A percentile compares a stretch with the other conserved stretches of the same genome.
Conservation (phyloP, 92 coral and sea anemone species). For the Plumapathes pennacea region DNA sequence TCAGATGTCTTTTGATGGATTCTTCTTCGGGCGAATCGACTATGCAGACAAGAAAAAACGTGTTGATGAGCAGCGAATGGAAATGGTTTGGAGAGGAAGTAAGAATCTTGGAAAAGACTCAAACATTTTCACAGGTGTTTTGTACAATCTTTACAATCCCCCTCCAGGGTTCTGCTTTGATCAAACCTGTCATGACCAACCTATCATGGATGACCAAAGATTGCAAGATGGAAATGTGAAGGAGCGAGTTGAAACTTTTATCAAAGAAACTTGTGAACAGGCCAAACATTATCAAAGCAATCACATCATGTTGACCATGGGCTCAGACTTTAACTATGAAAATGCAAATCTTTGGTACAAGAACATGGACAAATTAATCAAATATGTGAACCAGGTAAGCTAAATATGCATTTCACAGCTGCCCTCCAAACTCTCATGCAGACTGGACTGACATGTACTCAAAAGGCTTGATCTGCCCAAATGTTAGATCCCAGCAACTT, state of each 20-base stretch:
- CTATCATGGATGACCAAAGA: constrained; percentile 75
- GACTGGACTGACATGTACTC: too few species aligned
- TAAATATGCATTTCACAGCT: too few species aligned
- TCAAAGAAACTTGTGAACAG: constrained; percentile 58
- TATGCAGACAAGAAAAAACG: constrained; percentile 50
- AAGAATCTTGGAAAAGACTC: constrained; percentile 65
- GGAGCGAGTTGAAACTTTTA: constrained; percentile 59
- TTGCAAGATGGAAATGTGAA: constrained; percentile 69
- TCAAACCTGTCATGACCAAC: constrained; percentile 66
- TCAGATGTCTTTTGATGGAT: constrained; percentile 80
- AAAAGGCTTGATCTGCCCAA: too few species aligned
- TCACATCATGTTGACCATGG: constrained; percentile 87
- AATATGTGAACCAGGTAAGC: constrained; percentile 80
- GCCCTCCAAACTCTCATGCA: too few species aligned
- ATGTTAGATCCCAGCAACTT: too few species aligned
- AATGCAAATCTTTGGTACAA: constrained; percentile 84
- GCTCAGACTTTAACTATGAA: constrained; percentile 85
- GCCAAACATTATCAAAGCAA: constrained; percentile 74
- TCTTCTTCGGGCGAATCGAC: constrained; percentile 70
- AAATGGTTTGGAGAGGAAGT: constrained; percentile 71
- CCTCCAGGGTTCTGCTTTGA: constrained; percentile 91
- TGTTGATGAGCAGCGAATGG: constrained; percentile 48
- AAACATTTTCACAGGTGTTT: constrained; percentile 84
- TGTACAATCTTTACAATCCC: constrained; percentile 79
- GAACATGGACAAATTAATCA: constrained; percentile 82